Conservation (phyloP, 92 coral and sea anemone species). For the Epizoanthus stellaris region DNA sequence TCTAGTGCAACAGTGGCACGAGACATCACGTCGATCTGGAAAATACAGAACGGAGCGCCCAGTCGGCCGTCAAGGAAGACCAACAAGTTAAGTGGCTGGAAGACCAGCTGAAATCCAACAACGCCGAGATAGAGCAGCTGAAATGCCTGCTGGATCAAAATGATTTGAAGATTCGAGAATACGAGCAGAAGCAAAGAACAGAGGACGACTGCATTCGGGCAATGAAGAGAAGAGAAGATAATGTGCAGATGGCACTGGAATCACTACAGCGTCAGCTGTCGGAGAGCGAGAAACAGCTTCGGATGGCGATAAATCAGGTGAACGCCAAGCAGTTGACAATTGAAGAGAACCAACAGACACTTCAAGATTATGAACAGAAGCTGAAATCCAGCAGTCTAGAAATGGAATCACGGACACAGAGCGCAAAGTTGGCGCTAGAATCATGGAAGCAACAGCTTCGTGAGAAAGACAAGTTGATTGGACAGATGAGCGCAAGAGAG, state of each 20-base stretch:
- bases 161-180: neutral
- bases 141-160: neutral
- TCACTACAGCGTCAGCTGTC: conserved; percentile 21
- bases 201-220: conserved; percentile 9
- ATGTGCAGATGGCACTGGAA: conserved; percentile 10
- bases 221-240: conserved; percentile 13
- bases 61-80: neutral
- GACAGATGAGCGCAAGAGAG: conserved; percentile 17
- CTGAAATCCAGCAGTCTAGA: neutral
- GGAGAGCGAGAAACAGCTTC: conserved; percentile 26
- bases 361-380: conserved; percentile 18
- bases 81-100: neutral
- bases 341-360: conserved; percentile 16
- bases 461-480: conserved; percentile 28
- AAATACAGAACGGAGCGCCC: neutral
- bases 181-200: conserved; percentile 16
- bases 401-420: conserved; percentile 9
- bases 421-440: conserved; percentile 28
- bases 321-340: conserved; percentile 7
- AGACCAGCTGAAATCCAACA: neutral
- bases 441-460: conserved; percentile 19
- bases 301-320: conserved; percentile 11
- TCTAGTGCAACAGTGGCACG: neutral
- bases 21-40: neutral
- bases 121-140: conserved; percentile 2